Evolutionary conservation across 2,797 vertebrate genomes (phyloP), one percentile per base, ranked within the genome.

Genomic region (Valencia hispanica): DNA sequence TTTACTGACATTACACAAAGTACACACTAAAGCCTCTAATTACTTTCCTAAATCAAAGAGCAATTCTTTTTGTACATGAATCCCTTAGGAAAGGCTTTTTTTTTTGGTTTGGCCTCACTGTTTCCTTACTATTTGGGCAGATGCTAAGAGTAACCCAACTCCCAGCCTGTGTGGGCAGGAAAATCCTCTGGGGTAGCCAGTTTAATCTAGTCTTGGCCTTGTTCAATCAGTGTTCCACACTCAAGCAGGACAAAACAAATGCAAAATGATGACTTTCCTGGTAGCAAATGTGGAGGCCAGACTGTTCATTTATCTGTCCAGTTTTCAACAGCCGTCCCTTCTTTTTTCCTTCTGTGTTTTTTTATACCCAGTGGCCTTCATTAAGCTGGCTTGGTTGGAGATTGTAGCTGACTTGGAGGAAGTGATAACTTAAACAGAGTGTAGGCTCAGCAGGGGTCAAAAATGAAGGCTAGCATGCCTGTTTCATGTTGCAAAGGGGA

Each of bases 141-240:
- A 91, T 68, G 69, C 80, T 79, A 72, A 85, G 84, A 90, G 90
- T 90, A 93, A 93, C 87, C 85, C 83, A 91, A 92, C 82, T 80
- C 89, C 80, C 87, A 85, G 90, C 78, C 73, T 92, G 92, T 91
- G 92, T 93, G 89, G 90, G 87, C 90, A 81, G 77, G 78, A 87
- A 90, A 90, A 86, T 88, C 87, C 91, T 91, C 82, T 45, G 82
- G 89, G 90, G 86, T 76, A 86, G 86, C 86, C 84, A 88, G 90
- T 93, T 87, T 86, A 91, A 92, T 91, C 89, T 89, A 87, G 86
- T 87, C 80, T 89, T 86, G 87, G 89, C 89, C 88, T 76, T 82
- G 87, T 90, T 94, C 87, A 91, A 91, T 92, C 90, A 92, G 90
- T 86, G 84, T 88, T 92, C 89, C 75, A 87, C 91, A 90, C 90